Base-by-base conservation (phyloP, 2,797 vertebrate genomes). In the Onychomys leucogaster region DNA sequence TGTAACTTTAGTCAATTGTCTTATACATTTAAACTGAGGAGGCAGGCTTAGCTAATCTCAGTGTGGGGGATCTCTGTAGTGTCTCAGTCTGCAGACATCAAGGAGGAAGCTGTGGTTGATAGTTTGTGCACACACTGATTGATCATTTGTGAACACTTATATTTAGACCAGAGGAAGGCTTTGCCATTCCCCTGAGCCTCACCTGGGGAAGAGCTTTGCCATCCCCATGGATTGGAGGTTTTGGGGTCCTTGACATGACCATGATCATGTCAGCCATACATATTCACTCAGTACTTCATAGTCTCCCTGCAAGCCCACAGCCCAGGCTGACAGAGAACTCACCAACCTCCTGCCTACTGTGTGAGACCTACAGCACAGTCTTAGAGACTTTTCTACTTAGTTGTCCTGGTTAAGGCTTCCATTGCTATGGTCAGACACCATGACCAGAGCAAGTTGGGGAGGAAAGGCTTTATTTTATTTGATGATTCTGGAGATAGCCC, bases 341-440 rank as follows among this genome's bases (percentile, higher is more conserved):
- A 75, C 2, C 2, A 5, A 59, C 21, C 55, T 89, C 37, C 73
- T 89, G 55, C 29, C 12, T 43, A 77, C 55, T 14, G 12, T 46
- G 41, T 12, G 19, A 12, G 29, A n/a, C 37, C 29, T 96, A 91
- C 32, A 94, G 55, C 82, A 76, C 65, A 57, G 21, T 55, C 32
- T 11, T 89, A 71, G 93, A 90, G 32, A 43, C 83, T 78, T 78
- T 75, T 95, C 52, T 1, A 65, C 80, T 92, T 37, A 92, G 49
- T 49, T 19, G 32, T 11, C 57, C 2, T 61, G 81, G 52, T 57
- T 57, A 57, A n/a, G 52, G 46, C 76, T 52, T 78, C 16, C 16
- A 19, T 77, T 78, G 27, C 76, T 49, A 1, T 78, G 76, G 78
- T 19, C 52, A 78, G 32, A 78, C 46, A 34, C 29, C 43, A 77